Evolutionary conservation across 2,113 vertebrate genomes (phyloP), one percentile per base, ranked within the genome.

Genomic region (Mesembrinibis cayennensis): DNA sequence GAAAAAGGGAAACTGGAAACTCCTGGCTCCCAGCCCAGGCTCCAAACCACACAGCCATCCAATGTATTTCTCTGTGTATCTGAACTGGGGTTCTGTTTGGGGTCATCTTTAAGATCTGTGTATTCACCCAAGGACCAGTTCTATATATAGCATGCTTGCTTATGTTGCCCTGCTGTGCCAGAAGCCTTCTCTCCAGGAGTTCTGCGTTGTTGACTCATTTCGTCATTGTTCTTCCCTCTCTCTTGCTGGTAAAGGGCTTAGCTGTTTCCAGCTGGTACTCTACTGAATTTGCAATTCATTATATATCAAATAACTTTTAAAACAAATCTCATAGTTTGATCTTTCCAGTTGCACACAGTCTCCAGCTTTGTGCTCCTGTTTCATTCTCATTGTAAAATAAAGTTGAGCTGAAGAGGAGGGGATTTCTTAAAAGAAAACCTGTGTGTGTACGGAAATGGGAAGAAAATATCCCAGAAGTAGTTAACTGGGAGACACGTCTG

Each of bases 91-190:
- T 85, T 91, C 69, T 95, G 56, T 91, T 56, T 92, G 87, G 65
- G 87, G 84, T 95, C 89, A 63, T 83, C 62, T 83, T 89, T 88
- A 86, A 58, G 71, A 87, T 66, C 38, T 82, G 55, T 82, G 55
- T 86, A 45, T 70, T 87, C 84, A 89, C 53, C 30, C 49, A 65
- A 87, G 74, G 62, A 80, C 21, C 55, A 27, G 30, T 63, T 74
- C 79, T 95, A 86, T 90, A 91, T 93, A 83, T 67, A 95, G 85
- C 52, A 14, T 27, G 11, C 38, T 87, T 90, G 67, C 84, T 96
- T 96, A 44, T 73, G 45, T 95, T 95, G 59, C 50, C 78, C 67
- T 91, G 89, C 91, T 93, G 71, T 47, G 74, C 67, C 90, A 90
- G 90, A 91, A 95, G 67, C 47, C 29, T 45, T 67, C 79, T 73